These are phyloP conservation scores for Marmota monax DNA, from an alignment of 2,113 vertebrate species.

Conservation along the genomic window DNA sequence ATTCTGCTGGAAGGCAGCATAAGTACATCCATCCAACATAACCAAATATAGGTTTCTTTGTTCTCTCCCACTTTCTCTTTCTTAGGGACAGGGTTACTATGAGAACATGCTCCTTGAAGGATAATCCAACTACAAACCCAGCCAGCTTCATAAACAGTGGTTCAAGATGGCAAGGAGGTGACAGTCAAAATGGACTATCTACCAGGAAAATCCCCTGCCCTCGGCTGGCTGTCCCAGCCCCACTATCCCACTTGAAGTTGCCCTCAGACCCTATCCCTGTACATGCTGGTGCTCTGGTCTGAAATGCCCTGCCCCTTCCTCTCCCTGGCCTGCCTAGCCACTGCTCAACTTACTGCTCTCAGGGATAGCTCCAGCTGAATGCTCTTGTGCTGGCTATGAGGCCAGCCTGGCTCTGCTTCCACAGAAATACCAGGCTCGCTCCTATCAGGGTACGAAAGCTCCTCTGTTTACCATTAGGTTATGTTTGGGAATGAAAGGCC, in stretches of 20 bases:
- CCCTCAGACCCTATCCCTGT: background rate
- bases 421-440: background rate
- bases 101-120: background rate
- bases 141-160: background rate
- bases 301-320: background rate
- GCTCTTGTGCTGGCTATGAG: background rate
- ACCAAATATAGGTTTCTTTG: background rate
- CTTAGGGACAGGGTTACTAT: background rate
- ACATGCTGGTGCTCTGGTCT: background rate
- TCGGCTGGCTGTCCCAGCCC: background rate
- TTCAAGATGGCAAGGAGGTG: background rate
- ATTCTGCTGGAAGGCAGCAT: conserved; percentile 1
- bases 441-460: background rate
- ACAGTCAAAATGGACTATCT: background rate
- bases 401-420: background rate
- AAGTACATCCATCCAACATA: background rate
- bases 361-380: background rate
- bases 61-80: background rate
- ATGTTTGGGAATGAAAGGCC: conserved; percentile 16
- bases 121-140: background rate
- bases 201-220: background rate
- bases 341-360: background rate
- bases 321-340: background rate
- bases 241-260: background rate
- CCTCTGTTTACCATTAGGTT: background rate